Conservation (phyloP, 2,888 invertebrate species). For the Melolontha melolontha region DNA sequence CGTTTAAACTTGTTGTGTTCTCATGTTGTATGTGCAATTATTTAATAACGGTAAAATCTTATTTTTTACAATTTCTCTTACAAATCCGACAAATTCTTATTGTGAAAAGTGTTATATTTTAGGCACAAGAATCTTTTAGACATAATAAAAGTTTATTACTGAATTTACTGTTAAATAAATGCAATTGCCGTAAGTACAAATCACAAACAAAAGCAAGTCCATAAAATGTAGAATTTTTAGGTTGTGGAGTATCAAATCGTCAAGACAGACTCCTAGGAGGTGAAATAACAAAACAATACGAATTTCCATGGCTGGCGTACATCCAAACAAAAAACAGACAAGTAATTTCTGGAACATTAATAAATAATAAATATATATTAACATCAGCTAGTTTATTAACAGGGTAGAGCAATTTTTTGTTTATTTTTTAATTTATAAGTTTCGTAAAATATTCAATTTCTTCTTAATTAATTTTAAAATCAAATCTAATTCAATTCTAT, state of each 20-base stretch:
- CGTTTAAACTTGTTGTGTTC: background rate
- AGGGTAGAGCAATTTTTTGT: slow-evolving; percentile 66
- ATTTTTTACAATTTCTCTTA: slow-evolving; percentile 2
- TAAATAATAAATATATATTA: slow-evolving; percentile 71
- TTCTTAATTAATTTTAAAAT: too few relatives aligned
- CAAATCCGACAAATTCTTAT: background rate
- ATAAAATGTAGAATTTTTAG: slow-evolving; percentile 53
- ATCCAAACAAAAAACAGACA: slow-evolving; percentile 63
- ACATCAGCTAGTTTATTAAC: slow-evolving; percentile 69
- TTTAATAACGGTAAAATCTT: slow-evolving; percentile 3
- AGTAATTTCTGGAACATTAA: slow-evolving; percentile 66
- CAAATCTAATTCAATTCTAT: too few relatives aligned
- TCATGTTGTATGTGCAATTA: background rate
- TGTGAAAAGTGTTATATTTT: background rate
- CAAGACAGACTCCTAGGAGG: slow-evolving; percentile 64
- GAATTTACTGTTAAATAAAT: slow-evolving; percentile 55
- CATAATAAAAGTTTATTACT: slow-evolving; percentile 47
- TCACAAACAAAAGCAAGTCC: background rate
- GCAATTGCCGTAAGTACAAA: slow-evolving; percentile 58
- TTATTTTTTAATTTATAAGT: too few relatives aligned
- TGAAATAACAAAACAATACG: slow-evolving; percentile 66
- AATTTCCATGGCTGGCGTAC: slow-evolving; percentile 71
- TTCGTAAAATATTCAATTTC: too few relatives aligned
- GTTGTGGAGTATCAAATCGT: slow-evolving; percentile 67
- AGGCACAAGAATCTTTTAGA: slow-evolving; percentile 14